Conservation (phyloP, 1,140 invertebrate genomes). For the Tetramorium parvispinum region DNA sequence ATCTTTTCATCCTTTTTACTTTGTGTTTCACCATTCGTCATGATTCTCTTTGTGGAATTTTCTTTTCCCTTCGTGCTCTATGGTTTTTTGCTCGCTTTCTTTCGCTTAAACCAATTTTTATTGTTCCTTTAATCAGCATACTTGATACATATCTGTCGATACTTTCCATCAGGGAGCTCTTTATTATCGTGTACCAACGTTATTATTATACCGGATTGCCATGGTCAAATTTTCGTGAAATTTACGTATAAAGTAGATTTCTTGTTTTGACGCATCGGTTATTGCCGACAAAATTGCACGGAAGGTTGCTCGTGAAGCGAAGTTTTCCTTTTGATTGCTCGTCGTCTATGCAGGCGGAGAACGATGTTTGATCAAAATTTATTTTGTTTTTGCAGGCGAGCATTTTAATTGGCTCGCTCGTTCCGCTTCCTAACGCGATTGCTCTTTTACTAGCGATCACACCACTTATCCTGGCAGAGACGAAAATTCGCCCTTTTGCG, state of each 20-base stretch:
- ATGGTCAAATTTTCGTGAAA: not conserved
- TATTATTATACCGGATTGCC: not conserved
- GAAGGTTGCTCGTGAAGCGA: not conserved
- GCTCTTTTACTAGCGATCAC: slow-evolving; percentile 3
- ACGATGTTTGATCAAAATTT: slow-evolving; percentile 34
- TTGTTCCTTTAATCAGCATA: slow-evolving; percentile 22
- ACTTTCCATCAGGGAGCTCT: not conserved
- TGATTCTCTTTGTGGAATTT: not conserved
- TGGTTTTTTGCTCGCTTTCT: not conserved
- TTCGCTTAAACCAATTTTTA: not conserved
- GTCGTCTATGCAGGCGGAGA: not conserved
- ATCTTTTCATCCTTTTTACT: slow-evolving; percentile 19
- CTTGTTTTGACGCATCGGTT: not conserved
- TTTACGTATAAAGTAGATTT: slow-evolving; percentile 18
- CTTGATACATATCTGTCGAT: not conserved
- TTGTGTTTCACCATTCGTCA: not conserved
- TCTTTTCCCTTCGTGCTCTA: not conserved
- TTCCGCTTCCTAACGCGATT: slow-evolving; percentile 23
- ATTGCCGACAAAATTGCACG: slow-evolving; percentile 25
- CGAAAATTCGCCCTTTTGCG: slow-evolving; percentile 2
- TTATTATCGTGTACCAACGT: slow-evolving; percentile 1
- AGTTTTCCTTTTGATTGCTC: slow-evolving; percentile 33
- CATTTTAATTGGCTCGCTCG: slow-evolving; percentile 32
- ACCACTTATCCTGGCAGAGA: slow-evolving; percentile 2
- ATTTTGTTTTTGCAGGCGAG: slow-evolving; percentile 35